Percentiles rank a stretch among this genome's conserved stretches.
These are phyloP conservation scores for Drosophila tripunctata DNA, from an alignment of 2,888 invertebrate genomes.

Conservation along the genomic window DNA sequence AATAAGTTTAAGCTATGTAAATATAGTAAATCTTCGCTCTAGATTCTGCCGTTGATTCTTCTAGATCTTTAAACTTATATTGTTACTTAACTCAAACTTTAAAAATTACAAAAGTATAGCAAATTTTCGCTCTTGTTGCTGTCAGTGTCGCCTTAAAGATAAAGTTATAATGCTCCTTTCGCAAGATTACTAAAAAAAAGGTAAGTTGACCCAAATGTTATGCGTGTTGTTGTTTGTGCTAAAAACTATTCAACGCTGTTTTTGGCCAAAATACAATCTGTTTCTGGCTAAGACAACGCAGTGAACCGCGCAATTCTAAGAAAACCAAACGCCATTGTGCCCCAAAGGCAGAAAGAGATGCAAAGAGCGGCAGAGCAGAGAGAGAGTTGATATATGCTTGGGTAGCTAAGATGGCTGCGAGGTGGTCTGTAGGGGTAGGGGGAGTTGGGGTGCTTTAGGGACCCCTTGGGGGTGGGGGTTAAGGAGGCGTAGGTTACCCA, in stretches of 20 bases:
- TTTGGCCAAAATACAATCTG: conserved; percentile 43
- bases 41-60: too few relatives aligned
- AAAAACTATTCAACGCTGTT: conserved; percentile 28
- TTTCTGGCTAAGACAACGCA: conserved; percentile 39
- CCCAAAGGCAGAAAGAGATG: background rate
- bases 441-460: conserved; percentile 15
- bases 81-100: too few relatives aligned
- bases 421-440: background rate
- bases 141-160: too few relatives aligned
- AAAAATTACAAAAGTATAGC: too few relatives aligned
- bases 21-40: too few relatives aligned
- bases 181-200: conserved; percentile 3
- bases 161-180: too few relatives aligned
- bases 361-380: conserved; percentile 5
- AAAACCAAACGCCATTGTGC: conserved; percentile 40
- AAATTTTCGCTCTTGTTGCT: too few relatives aligned
- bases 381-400: conserved; percentile 61
- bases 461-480: too few relatives aligned
- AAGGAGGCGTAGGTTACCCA: conserved; percentile 36
- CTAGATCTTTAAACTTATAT: too few relatives aligned
- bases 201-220: conserved; percentile 10
- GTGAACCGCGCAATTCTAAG: conserved; percentile 49
- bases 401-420: background rate
- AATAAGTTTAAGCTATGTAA: too few relatives aligned
- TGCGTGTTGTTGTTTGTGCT: background rate